Base-by-base conservation (phyloP, 2,797 vertebrate genomes). In the Sardinella longiceps region DNA sequence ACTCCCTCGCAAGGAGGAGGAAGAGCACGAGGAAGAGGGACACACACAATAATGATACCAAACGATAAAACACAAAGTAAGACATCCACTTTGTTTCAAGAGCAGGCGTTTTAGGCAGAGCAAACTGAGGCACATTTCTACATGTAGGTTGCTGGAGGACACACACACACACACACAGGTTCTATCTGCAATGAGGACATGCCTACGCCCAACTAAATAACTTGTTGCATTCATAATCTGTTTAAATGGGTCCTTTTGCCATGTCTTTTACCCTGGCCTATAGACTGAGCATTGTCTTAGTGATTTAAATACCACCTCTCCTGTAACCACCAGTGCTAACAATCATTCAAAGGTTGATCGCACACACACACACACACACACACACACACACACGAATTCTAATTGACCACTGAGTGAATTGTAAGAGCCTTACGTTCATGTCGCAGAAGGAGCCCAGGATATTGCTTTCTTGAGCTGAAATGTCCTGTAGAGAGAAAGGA, bases 401-500 rank as follows among this genome's bases (percentile, higher is more conserved):
- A 60, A 25, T 60, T n/a, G 56, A 5, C 51, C 1, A 18, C 51
- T 23, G 51, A n/a, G 53, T 56, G 53, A 60, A 5, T 25, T 5
- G 56, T 25, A 23, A 30, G 3, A 30, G 46, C 93, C 98, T 99
- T 98, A 99, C 98, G 84, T 99, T 99, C 98, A 99, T 99, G 92
- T 99, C 98, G 93, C 98, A 99, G 95, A 98, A 99, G 84, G 98
- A 98, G 90, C 98, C 98, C 85, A 99, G 96, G 93, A 99, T 98
- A 96, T 98, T 99, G 95, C 98, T 99, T 95, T 99, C 98, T 92
- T 99, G 98, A 90, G 98, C 97, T 81, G 98, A 99, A 92, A 99
- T 99, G 94, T 99, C 98, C 98, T 99, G 93, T 88, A 90, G 86
- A 82, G 85, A 80, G 70, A n/a, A 7, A 60, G 28, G 43, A 70